These are phyloP conservation scores for Orchesella flavescens DNA, from an alignment of 2,888 invertebrate genomes.

Conservation along the genomic window DNA sequence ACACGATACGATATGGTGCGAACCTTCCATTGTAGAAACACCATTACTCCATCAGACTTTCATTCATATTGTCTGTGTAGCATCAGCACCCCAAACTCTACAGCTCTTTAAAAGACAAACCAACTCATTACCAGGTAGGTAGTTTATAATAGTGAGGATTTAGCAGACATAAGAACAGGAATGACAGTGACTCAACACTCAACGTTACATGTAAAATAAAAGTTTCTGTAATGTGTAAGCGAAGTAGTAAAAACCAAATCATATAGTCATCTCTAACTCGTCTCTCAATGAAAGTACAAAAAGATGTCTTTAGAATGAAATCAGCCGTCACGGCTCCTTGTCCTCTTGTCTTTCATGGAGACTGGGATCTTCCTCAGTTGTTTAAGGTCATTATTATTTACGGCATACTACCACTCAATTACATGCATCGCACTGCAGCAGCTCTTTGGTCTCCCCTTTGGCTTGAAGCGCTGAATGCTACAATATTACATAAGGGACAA, in stretches of 20 bases:
- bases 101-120: constrained; percentile 20
- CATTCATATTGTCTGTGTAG: constrained; percentile 46
- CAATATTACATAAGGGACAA: too few species aligned
- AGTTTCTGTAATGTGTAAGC: constrained; percentile 31
- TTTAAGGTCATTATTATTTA: constrained; percentile 41
- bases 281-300: constrained; percentile 61
- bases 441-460: constrained; percentile 25
- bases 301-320: constrained; percentile 60
- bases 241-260: constrained; percentile 57
- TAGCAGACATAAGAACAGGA: constrained; percentile 41
- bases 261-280: constrained; percentile 32
- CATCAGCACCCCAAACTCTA: neutral
- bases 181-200: constrained; percentile 36
- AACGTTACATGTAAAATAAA: too few species aligned
- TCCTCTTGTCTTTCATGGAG: constrained; percentile 41
- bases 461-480: too few species aligned
- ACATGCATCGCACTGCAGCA: constrained; percentile 29
- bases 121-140: constrained; percentile 32
- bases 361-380: constrained; percentile 49
- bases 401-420: constrained; percentile 33
- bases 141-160: neutral
- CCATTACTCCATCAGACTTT: constrained; percentile 10
- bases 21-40: neutral
- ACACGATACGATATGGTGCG: neutral
- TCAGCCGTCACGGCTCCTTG: constrained; percentile 57